A percentile compares a stretch with the other conserved stretches of the same genome.
phyloP scores from a whole-genome alignment of 2,113 vertebrate genomes.

The Lates calcarifer region DNA sequence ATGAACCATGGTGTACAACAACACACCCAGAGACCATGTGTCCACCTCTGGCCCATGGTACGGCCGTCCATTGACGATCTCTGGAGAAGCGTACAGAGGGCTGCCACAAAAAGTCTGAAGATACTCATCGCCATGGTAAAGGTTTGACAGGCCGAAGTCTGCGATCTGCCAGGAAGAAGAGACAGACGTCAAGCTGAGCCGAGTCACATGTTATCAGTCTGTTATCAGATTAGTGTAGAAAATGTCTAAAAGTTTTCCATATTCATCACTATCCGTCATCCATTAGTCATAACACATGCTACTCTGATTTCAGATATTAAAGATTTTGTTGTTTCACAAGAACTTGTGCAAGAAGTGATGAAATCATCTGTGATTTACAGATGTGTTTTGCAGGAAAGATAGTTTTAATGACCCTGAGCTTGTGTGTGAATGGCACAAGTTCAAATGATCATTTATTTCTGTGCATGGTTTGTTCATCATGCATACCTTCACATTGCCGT shows the following conservation, averaged over 20 bases:
- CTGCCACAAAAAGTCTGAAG: constrained; percentile 97
- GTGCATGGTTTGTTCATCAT: not conserved
- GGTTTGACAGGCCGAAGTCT: constrained; percentile 96
- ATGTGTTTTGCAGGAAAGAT: too few relatives aligned
- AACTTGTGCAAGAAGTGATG: not conserved
- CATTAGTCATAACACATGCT: not conserved
- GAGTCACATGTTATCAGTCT: too few relatives aligned
- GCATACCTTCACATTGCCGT: constrained; percentile 93
- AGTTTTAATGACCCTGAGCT: not conserved
- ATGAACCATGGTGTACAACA: constrained; percentile 95
- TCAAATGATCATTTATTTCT: not conserved
- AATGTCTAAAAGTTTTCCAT: not conserved
- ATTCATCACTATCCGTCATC: not conserved
- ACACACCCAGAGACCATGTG: constrained; percentile 96
- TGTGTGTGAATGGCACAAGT: not conserved
- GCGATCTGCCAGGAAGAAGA: constrained; percentile 87
- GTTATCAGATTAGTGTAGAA: not conserved
- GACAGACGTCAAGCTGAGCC: not conserved
- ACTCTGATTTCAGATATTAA: not conserved
- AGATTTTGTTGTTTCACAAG: not conserved
- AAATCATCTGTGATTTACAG: too few relatives aligned
- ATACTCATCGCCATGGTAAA: constrained; percentile 90
- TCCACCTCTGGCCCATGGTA: constrained; percentile 95
- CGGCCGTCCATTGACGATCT: constrained; percentile 95
- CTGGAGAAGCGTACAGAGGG: constrained; percentile 95